Evolutionary conservation across 2,888 invertebrate genomes (phyloP), one percentile per base, ranked within the genome.

Genomic region (Sesia apiformis): DNA sequence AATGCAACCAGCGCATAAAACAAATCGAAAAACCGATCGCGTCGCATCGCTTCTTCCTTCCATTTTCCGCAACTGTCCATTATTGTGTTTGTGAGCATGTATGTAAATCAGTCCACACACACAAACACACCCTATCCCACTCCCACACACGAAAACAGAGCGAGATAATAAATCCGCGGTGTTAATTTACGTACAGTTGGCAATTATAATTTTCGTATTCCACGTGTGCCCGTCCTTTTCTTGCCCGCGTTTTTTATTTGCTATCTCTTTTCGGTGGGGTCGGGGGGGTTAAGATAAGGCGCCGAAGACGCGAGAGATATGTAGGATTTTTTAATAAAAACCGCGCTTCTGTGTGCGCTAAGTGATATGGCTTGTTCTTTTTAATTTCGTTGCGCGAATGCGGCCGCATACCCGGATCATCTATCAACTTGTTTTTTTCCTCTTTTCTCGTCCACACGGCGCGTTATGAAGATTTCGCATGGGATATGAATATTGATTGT

Each of bases 401-500:
- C 77, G 72, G 66, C 72, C 72, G 75, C 70, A 71, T 74, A 75
- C 64, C 71, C 70, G 62, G 74, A 87, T 84, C 85, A 85, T 88
- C 85, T 84, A 86, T 88, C 86, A 84, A 58, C 59, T 60, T 63
- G 68, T 68, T 61, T 72, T 76, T 75, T 78, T 78, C 74, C 63
- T 66, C 57, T 58, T 54, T 65, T 62, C 64, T 64, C 58, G 57
- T 60, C 63, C 66, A 61, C 58, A 58, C 58, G 69, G 64, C 60
- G 67, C 71, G 75, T 72, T 81, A 77, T 79, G 77, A 80, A 80
- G 81, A 84, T 84, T 84, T 78, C 86, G 87, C 88, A 83, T 85
- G 87, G 87, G 86, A 88, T 87, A 85, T 88, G 84, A 83, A 85
- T 88, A 89, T 89, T 88, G 88, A 88, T 88, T 87, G 87, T 87